Conservation (phyloP, 2,888 invertebrate genomes). For the Monopis laevigella region DNA sequence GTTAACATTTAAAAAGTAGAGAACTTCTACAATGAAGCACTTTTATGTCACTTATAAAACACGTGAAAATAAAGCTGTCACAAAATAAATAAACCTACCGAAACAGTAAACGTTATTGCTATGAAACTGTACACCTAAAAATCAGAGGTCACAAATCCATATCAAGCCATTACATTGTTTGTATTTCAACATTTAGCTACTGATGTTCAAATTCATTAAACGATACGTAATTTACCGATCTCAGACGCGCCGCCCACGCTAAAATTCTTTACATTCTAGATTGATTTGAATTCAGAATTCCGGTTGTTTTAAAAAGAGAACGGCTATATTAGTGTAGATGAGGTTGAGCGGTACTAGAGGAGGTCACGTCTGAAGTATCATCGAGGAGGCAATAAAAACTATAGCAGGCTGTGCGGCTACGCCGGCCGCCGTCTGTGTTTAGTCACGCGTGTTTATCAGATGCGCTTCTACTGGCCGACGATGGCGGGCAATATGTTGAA, state of each 20-base stretch:
- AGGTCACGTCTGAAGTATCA: conserved; percentile 22
- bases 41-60: too few species aligned
- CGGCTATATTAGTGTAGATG: conserved; percentile 16
- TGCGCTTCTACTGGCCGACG: conserved; percentile 27
- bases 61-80: too few species aligned
- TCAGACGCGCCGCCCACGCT: conserved; percentile 15
- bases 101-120: not conserved
- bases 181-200: not conserved
- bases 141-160: not conserved
- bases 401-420: conserved; percentile 20
- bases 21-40: too few species aligned
- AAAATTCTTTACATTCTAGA: conserved; percentile 1
- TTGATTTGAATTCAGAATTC: not conserved
- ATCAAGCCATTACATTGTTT: not conserved
- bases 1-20: too few species aligned
- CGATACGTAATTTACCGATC: conserved; percentile 21
- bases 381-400: conserved; percentile 25
- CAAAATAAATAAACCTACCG: too few species aligned
- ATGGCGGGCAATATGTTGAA: conserved; percentile 18
- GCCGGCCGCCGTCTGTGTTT: conserved; percentile 31
- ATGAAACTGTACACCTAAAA: not conserved
- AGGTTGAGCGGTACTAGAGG: conserved; percentile 1
- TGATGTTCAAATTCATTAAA: conserved; percentile 9
- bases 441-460: conserved; percentile 35
- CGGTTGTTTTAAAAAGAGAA: conserved; percentile 5